phyloP scores from a whole-genome alignment of 2,888 invertebrate species.

The Hydrotaea cyrtoneurina region DNA sequence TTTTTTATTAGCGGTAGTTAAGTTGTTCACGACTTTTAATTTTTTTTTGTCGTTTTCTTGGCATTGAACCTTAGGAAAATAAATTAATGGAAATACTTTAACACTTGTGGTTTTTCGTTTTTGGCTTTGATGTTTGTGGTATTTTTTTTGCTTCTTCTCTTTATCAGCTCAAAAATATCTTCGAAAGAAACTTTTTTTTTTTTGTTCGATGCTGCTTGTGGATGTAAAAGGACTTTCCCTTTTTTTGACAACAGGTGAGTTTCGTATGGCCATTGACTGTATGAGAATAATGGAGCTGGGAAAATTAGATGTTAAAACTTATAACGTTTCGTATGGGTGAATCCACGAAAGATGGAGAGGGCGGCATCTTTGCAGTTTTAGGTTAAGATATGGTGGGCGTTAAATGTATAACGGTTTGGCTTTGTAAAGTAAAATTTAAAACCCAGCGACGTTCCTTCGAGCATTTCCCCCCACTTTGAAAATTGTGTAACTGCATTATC shows the following conservation, averaged over 20 bases:
- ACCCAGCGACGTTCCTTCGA: no score
- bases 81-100: not conserved
- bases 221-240: constrained; percentile 54
- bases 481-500: no score
- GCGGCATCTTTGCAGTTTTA: no score
- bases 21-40: not conserved
- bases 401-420: no score
- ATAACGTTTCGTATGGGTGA: not conserved
- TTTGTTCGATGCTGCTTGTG: not conserved
- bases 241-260: constrained; percentile 38
- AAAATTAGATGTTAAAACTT: not conserved
- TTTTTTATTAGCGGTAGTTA: not conserved
- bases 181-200: not conserved
- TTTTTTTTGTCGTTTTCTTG: no score
- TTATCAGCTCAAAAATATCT: not conserved
- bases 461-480: no score
- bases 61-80: no score
- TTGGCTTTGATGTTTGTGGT: not conserved
- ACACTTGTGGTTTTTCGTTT: not conserved
- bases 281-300: not conserved
- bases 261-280: not conserved
- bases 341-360: not conserved
- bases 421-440: no score
- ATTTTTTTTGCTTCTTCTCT: not conserved
- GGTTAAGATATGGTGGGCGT: no score